Evolutionary conservation across 2,888 invertebrate genomes (phyloP).

Genomic region (Margaritifera margaritifera): DNA sequence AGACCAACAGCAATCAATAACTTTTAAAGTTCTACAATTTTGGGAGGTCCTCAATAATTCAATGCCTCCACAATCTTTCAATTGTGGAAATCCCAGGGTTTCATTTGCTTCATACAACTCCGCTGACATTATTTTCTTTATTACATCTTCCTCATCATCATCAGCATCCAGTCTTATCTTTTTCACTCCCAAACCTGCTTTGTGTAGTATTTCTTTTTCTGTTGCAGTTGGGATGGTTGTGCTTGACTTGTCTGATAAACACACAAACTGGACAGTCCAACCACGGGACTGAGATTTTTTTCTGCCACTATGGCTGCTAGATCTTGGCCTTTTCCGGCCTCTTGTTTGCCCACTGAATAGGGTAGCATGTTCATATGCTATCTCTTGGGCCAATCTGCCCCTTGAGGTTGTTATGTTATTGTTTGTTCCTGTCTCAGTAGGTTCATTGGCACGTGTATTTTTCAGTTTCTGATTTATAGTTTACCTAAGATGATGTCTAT

Average conservation of each 20-base stretch:
- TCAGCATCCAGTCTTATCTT: not conserved
- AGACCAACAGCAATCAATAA: not conserved
- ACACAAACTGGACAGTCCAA: conserved; percentile 4
- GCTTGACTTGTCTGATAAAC: conserved; percentile 1
- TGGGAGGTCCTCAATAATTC: conserved; percentile 4
- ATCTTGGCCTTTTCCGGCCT: too few relatives aligned
- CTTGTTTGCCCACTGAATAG: too few relatives aligned
- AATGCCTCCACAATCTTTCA: not conserved
- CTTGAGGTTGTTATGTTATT: not conserved
- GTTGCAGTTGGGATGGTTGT: conserved; percentile 1
- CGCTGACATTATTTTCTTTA: conserved; percentile 3
- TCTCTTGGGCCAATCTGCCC: too few relatives aligned
- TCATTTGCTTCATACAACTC: not conserved
- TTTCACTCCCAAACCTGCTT: conserved; percentile 3
- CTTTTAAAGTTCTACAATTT: not conserved
- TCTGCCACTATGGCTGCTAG: not conserved
- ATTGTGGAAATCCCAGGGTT: not conserved
- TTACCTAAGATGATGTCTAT: not conserved
- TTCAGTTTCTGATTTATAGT: not conserved
- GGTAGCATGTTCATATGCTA: too few relatives aligned
- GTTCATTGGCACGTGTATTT: too few relatives aligned
- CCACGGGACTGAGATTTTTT: not conserved
- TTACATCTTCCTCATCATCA: conserved; percentile 4
- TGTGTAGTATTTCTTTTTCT: conserved; percentile 2
- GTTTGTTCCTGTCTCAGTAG: not conserved